Conservation (phyloP, 2,888 invertebrate species). For the Pollenia griseotomentosa region DNA sequence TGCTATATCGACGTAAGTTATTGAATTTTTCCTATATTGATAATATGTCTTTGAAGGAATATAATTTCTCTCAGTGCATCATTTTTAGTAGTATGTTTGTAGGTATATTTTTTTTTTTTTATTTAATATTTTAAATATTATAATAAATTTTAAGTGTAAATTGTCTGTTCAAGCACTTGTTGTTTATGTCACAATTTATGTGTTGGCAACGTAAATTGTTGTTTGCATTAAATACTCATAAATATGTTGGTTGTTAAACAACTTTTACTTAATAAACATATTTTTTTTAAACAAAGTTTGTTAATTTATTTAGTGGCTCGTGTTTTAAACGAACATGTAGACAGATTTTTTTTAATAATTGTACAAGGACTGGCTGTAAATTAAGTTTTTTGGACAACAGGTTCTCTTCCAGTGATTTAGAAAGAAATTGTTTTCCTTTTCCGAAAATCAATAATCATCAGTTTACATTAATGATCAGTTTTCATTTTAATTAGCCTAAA, state of each 20-base stretch:
- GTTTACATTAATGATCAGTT: conserved; percentile 29
- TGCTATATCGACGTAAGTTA: no score
- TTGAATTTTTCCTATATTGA: no score
- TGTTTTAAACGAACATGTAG: conserved; percentile 40
- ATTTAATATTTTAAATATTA: conserved; percentile 50
- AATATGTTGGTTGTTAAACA: conserved; percentile 66
- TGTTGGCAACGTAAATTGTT: conserved; percentile 68
- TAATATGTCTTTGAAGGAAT: background rate
- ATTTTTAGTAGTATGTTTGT: background rate
- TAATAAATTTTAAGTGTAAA: conserved; percentile 65
- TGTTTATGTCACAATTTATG: conserved; percentile 66
- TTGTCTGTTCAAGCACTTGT: conserved; percentile 62
- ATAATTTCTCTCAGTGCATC: conserved; percentile 31
- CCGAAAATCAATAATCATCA: background rate
- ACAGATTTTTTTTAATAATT: background rate
- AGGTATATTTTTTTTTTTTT: background rate
- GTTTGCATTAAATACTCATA: conserved; percentile 64
- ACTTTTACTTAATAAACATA: conserved; percentile 68
- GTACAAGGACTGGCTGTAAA: background rate
- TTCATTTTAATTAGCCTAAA: conserved; percentile 59
- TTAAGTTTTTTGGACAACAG: background rate
- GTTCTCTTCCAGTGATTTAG: background rate
- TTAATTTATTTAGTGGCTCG: conserved; percentile 54
- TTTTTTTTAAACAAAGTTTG: conserved; percentile 24
- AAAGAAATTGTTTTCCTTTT: background rate